Conservation (phyloP, 2,113 vertebrate genomes). For the Paraplagusia blochii region DNA sequence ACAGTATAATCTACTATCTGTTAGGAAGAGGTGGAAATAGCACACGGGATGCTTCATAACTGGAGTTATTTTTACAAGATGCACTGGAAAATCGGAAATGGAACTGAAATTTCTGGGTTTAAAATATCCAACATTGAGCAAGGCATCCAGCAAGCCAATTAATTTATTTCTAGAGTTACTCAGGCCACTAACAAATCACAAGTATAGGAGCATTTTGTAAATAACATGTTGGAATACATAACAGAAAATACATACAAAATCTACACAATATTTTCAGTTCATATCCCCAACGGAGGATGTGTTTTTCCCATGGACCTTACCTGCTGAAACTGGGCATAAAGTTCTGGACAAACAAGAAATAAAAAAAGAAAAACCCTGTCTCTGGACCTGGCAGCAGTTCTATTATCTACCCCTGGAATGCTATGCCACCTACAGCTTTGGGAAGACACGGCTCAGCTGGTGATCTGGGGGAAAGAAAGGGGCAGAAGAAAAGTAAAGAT, state of each 20-base stretch:
- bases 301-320: constrained; percentile 29
- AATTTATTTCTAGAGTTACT: not conserved
- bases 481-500: constrained; percentile 14
- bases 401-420: constrained; percentile 80
- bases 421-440: constrained; percentile 68
- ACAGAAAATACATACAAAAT: not conserved
- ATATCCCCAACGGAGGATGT: no score
- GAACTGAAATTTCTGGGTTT: not conserved
- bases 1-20: constrained; percentile 12
- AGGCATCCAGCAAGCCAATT: no score
- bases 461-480: constrained; percentile 17
- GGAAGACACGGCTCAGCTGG: constrained; percentile 32
- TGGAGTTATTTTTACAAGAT: constrained; percentile 7
- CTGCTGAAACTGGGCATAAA: constrained; percentile 79
- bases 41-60: constrained; percentile 9
- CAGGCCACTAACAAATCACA: no score
- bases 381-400: constrained; percentile 65
- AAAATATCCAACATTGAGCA: not conserved
- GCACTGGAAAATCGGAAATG: not conserved
- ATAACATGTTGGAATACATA: no score
- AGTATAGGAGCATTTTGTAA: no score
- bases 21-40: constrained; percentile 5
- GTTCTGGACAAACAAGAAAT: no score
- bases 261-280: no score
- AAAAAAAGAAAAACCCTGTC: no score